These are phyloP conservation scores for Champsocephalus gunnari DNA, from an alignment of 2,797 vertebrate species.

Conservation along the genomic window DNA sequence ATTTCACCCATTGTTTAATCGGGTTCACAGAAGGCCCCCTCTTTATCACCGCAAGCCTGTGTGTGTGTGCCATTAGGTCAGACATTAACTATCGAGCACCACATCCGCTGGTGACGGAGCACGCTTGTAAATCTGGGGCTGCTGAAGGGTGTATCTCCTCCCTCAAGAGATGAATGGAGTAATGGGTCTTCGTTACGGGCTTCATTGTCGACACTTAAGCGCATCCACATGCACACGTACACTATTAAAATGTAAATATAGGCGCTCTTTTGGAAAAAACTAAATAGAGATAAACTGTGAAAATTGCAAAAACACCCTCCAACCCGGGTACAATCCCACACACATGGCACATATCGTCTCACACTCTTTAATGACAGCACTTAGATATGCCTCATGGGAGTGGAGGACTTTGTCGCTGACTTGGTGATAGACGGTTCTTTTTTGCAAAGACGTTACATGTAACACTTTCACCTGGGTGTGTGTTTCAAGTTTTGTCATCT, in stretches of 20 bases:
- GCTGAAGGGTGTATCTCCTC: constrained; percentile 49
- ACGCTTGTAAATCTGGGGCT: constrained; percentile 61
- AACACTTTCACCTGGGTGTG: constrained; percentile 31
- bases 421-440: constrained; percentile 63
- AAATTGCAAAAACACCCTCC: constrained; percentile 13
- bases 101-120: constrained; percentile 19
- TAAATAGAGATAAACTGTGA: constrained; percentile 13
- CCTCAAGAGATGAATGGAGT: constrained; percentile 48
- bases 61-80: constrained; percentile 48
- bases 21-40: constrained; percentile 32
- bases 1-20: constrained; percentile 43
- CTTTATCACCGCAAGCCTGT: constrained; percentile 50
- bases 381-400: constrained; percentile 54
- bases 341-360: constrained; percentile 27
- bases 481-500: constrained; percentile 46
- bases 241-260: constrained; percentile 36
- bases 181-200: constrained; percentile 43
- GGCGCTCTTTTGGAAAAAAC: not conserved
- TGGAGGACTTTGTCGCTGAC: constrained; percentile 45
- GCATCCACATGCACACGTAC: not conserved
- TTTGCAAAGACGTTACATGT: constrained; percentile 49
- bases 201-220: constrained; percentile 27
- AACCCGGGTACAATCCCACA: not conserved
- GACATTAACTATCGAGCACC: constrained; percentile 44
- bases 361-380: constrained; percentile 64